Percentiles rank a stretch among this genome's conserved stretches.
phyloP scores from a whole-genome alignment of 2,797 vertebrate species.

The Carcharodon carcharias region DNA sequence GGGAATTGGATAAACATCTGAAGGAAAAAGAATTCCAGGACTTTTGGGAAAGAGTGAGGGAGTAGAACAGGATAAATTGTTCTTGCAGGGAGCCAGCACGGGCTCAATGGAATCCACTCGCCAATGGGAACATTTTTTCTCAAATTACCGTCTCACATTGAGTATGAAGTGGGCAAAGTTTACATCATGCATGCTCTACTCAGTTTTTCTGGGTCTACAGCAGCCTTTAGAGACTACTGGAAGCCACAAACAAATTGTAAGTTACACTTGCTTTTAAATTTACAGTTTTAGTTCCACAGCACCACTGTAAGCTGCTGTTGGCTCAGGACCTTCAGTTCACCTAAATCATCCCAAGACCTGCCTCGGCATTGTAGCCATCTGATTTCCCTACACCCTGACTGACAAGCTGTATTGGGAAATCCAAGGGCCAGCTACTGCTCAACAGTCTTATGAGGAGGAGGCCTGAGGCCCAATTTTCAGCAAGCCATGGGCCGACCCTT shows the following conservation, averaged over 20 bases:
- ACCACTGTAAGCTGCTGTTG: not conserved
- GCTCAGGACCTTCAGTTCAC: no score
- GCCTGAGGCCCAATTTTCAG: not conserved
- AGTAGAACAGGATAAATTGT: no score
- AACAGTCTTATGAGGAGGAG: not conserved
- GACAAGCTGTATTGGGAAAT: not conserved
- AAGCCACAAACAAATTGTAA: not conserved
- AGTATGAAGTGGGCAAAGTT: not conserved
- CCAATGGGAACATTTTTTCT: no score
- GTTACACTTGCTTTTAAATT: not conserved
- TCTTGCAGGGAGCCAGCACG: no score
- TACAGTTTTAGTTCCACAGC: not conserved
- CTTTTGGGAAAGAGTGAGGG: no score
- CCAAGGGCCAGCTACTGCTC: not conserved
- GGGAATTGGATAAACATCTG: no score
- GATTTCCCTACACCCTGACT: not conserved
- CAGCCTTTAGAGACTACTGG: not conserved
- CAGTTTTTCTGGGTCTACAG: not conserved
- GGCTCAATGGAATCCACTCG: no score
- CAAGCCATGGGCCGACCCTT: no score
- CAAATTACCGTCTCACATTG: no score
- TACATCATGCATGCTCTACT: not conserved
- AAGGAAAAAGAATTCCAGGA: no score
- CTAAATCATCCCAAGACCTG: not conserved
- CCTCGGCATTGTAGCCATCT: not conserved